Evolutionary conservation across 2,797 vertebrate species (phyloP), one percentile per base, ranked within the genome.

Genomic region (Phoeniculus purpureus): DNA sequence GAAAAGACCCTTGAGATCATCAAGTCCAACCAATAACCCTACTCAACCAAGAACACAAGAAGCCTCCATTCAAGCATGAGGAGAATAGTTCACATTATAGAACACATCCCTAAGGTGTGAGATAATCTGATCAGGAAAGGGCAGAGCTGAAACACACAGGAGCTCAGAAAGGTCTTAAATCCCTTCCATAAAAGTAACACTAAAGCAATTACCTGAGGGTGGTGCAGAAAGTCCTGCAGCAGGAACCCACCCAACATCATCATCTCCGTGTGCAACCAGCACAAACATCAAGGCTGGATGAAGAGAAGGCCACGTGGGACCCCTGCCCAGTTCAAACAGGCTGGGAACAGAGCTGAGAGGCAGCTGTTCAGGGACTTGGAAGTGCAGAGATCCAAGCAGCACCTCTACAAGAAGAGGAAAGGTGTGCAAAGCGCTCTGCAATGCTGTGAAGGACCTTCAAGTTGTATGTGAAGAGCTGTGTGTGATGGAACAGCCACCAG

Each of bases 401-500:
- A 37, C 12, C 25, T 22, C n/a, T 25, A 1, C n/a, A 22, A 34
- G 26, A 31, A 16, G 20, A 59, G 7, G 15, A 80, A 65, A 65
- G 13, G 16, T 10, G 6, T 9, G 10, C 14, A n/a, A 60, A 73
- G 23, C 71, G 17, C 65, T 27, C 29, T 12, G 23, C 40, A 14
- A 3, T 2, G 11, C 34, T 47, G 29, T 64, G 15, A 31, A 75
- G 59, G 13, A 56, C 14, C 64, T 25, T 34, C 45, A 31, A 10
- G 64, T 4, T 16, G 7, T 14, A 25, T 0, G 3, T 10, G 6
- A 5, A 1, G 20, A 20, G 65, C 1, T 34, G 23, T 13, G 10
- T 5, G 27, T 23, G 23, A 18, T 0, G 29, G 52, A 73, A 9
- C 18, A 7, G 4, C 64, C 34, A 18, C 10, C 22, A 1, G 26